These are phyloP conservation scores for Cheilosia urbana DNA, from an alignment of 2,888 invertebrate species.

Conservation along the genomic window DNA sequence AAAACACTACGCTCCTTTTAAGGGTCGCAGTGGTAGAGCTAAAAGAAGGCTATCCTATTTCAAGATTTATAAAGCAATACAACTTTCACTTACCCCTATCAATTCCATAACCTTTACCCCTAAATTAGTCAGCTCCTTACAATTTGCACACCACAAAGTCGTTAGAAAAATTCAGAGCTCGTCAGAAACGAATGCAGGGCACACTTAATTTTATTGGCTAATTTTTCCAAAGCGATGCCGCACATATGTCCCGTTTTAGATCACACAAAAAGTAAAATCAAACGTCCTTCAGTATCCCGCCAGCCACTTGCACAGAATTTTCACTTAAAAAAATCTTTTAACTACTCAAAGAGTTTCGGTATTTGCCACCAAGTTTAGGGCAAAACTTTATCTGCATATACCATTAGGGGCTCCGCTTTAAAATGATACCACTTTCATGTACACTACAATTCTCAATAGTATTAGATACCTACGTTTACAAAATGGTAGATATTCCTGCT, in stretches of 20 bases:
- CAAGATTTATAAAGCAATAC: too few species aligned
- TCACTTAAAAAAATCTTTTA: neutral
- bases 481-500: neutral
- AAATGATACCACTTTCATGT: neutral
- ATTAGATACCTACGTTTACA: too few species aligned
- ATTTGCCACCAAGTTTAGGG: neutral
- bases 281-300: neutral
- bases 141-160: neutral
- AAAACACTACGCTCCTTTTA: too few species aligned
- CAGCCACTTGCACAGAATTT: neutral
- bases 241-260: conserved; percentile 32
- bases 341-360: neutral
- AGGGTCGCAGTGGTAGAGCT: too few species aligned
- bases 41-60: too few species aligned
- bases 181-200: conserved; percentile 64
- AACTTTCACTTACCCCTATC: conserved; percentile 18
- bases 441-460: neutral
- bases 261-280: conserved; percentile 3
- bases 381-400: conserved; percentile 13
- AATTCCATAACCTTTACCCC: conserved; percentile 1
- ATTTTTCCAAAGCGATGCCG: conserved; percentile 30
- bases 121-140: neutral
- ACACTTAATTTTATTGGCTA: conserved; percentile 36
- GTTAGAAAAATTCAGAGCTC: conserved; percentile 69
- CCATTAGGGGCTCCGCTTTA: conserved; percentile 2